Evolutionary conservation across 1,140 invertebrate species (phyloP), one percentile per base, ranked within the genome.

Genomic region (Drosophila sp.): DNA sequence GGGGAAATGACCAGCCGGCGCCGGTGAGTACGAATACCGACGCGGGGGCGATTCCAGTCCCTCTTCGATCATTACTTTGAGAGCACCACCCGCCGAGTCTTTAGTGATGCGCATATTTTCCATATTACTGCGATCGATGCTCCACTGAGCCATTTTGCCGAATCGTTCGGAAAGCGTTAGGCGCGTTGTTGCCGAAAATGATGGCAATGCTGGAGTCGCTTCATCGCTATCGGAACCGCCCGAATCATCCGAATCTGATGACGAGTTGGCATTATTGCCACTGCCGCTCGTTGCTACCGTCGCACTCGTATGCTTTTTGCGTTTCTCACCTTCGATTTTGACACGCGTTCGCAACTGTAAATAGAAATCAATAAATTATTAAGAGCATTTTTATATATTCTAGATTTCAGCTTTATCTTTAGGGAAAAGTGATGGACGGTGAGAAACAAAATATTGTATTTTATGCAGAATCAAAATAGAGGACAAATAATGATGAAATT

Each of bases 141-240:
- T 95, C 95, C 96, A 97, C 82, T 97, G 96, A 40, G 96, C 96
- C 94, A 97, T 97, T 93, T 97, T 97, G 67, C 96, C 96, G 92
- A 97, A 97, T 25, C 97, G 93, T 91, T 97, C 96, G 1, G 95
- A 96, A 13, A 97, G 92, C 7, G 95, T 96, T 72, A 96, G 90
- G 36, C 94, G 83, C 64, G 91, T 92, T 9, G 91, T 91, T 9
- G 91, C 91, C 66, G 91, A 92, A 41, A 92, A 91, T 46, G 90
- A 90, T 29, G 91, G 89, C 65, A 92, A 65, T 62, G 81, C 64
- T 62, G 81, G 80, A 29, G 81, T 75, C 16, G 80, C 80, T 32
- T 92, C 91, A 58, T 91, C 90, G 70, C 89, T 91, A 62, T 90
- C 87, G 13, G 90, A 90, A 58, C 76, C 91, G 58, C 78, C 83